A percentile compares a stretch with the other conserved stretches of the same genome.
These are phyloP conservation scores for Ailuropoda melanoleuca DNA, from an alignment of 2,113 vertebrate species.

Conservation along the genomic window DNA sequence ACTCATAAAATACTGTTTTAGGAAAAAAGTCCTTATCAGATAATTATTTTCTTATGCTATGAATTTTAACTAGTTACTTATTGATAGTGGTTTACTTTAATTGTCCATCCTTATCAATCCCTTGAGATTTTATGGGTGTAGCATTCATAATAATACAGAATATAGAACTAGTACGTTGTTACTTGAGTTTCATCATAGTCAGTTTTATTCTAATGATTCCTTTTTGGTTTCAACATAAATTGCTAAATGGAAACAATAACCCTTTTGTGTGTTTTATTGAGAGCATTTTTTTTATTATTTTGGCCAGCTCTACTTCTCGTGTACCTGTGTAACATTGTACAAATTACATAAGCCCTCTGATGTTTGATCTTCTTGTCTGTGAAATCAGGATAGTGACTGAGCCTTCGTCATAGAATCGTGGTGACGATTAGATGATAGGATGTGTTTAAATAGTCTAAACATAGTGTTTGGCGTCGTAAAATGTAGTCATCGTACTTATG, in stretches of 20 bases:
- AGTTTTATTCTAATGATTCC: background rate
- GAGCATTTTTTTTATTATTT: conserved; percentile 2
- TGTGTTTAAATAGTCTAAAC: background rate
- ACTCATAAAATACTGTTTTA: background rate
- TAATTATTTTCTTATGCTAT: background rate
- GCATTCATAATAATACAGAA: background rate
- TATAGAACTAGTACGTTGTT: background rate
- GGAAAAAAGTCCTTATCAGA: background rate
- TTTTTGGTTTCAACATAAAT: background rate
- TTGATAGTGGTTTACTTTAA: background rate
- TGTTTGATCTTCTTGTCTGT: background rate
- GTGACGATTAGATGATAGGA: background rate
- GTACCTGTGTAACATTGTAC: background rate
- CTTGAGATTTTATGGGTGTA: background rate
- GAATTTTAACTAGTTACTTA: background rate
- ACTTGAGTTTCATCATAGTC: background rate
- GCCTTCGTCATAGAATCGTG: background rate
- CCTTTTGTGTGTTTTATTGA: background rate
- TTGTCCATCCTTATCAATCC: background rate
- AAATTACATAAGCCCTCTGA: background rate
- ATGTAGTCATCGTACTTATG: background rate
- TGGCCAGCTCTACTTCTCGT: background rate
- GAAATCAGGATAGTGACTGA: background rate
- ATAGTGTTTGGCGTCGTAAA: background rate
- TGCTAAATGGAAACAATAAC: background rate